A percentile compares a stretch with the other conserved stretches of the same genome.
Evolutionary conservation across 2,888 invertebrate genomes (phyloP).

Genomic region (Gnatocerus cornutus): DNA sequence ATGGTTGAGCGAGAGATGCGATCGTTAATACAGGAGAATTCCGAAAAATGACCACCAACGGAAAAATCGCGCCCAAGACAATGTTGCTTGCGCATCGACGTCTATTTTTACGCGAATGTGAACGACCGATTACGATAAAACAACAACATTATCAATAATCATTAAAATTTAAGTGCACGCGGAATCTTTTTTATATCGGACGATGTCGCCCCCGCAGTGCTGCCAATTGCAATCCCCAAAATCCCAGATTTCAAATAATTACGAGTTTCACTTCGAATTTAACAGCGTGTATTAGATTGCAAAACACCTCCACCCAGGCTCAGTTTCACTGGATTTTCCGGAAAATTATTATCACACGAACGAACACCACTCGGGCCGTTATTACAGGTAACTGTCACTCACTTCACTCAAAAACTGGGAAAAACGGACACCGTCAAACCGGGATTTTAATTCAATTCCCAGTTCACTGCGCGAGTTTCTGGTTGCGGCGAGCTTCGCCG

Average conservation of each 20-base stretch:
- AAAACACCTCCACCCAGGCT: slow-evolving; percentile 35
- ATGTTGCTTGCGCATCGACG: slow-evolving; percentile 37
- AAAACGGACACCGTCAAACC: slow-evolving; percentile 24
- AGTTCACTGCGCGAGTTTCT: slow-evolving; percentile 33
- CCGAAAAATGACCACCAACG: slow-evolving; percentile 47
- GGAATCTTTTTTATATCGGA: slow-evolving; percentile 57
- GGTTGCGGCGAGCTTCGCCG: slow-evolving; percentile 19
- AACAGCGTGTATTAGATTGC: slow-evolving; percentile 26
- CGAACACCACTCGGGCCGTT: slow-evolving; percentile 17
- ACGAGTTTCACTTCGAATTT: slow-evolving; percentile 32
- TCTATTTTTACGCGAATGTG: slow-evolving; percentile 68
- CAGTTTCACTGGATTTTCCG: slow-evolving; percentile 33
- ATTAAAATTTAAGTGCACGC: slow-evolving; percentile 55
- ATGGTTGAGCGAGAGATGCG: slow-evolving; percentile 66
- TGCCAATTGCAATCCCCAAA: slow-evolving; percentile 30
- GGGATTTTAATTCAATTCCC: slow-evolving; percentile 13
- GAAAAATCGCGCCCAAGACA: slow-evolving; percentile 43
- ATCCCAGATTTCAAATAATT: slow-evolving; percentile 39
- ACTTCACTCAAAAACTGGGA: slow-evolving; percentile 27
- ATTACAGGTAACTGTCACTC: slow-evolving; percentile 37
- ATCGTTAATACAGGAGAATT: slow-evolving; percentile 53
- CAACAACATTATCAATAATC: slow-evolving; percentile 55
- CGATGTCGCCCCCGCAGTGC: slow-evolving; percentile 50
- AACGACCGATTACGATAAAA: slow-evolving; percentile 68
- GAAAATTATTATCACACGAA: slow-evolving; percentile 7